Base-by-base conservation (phyloP, 2,888 invertebrate species). In the Epiblema foenella region DNA sequence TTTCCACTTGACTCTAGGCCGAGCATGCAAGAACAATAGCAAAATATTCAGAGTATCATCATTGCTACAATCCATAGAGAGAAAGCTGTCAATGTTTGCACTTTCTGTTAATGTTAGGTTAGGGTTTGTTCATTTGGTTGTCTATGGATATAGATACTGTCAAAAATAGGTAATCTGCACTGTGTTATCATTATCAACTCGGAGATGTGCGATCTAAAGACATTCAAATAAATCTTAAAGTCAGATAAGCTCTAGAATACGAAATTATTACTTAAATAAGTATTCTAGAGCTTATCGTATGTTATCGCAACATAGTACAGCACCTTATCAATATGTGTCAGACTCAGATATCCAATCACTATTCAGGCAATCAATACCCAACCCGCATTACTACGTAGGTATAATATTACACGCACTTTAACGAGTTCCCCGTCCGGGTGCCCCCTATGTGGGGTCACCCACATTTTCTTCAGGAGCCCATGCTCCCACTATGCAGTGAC, bases 291-390 rank as follows among this genome's bases (percentile, higher is more conserved):
- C n/a, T 39, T 58, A 39, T 11, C 51, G 5, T 57, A 37, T 42
- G 59, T 46, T 69, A 59, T 65, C 64, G 42, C 1, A 20, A 46
- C 42, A 42, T 52, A 17, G 46, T 18, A 42, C 33, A 58, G 42
- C 42, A 24, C 18, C 4, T 70, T 70, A 70, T 70, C 65, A 69
- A 72, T 64, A 20, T 60, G 62, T 72, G 68, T 72, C 68, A 72
- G 46, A 46, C 46, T 46, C 46, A 18, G 60, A 62, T 63, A 69
- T 59, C 58, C 17, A 42, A 39, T 49, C 12, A n/a, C 20, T 52
- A 64, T 58, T 58, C n/a, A 33, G 29, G 20, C 69, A 57, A 69
- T 69, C 69, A 64, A 57, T 51, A 33, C n/a, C 24, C 51, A 67
- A 17, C 33, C 18, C 39, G 17, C 33, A 39, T 60, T 49, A 46